phyloP scores from a whole-genome alignment of 2,113 vertebrate species.

The Passer montanus region DNA sequence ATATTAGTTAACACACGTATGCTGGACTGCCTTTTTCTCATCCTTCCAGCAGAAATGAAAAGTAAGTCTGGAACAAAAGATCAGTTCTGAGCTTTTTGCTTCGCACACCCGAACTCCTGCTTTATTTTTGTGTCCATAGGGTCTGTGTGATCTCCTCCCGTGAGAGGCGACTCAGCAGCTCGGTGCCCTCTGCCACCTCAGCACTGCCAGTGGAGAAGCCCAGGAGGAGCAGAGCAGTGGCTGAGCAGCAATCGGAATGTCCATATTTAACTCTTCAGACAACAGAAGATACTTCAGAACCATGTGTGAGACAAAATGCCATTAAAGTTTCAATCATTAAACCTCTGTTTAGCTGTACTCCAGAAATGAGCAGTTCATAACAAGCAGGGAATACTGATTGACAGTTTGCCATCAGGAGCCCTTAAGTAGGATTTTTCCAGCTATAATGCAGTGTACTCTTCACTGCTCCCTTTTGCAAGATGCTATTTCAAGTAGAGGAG shows the following conservation, averaged over 20 bases:
- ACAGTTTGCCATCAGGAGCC: slow-evolving; percentile 36
- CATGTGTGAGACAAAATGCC: slow-evolving; percentile 8
- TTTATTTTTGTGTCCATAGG: neutral
- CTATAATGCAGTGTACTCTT: neutral
- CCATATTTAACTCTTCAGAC: slow-evolving; percentile 40
- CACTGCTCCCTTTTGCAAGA: neutral
- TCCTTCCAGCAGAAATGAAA: slow-evolving; percentile 28
- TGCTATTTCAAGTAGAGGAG: slow-evolving; percentile 12
- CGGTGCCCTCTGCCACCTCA: neutral
- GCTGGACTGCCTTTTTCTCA: neutral
- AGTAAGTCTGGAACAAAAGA: slow-evolving; percentile 1
- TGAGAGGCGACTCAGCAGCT: neutral
- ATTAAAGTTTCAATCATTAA: slow-evolving; percentile 20
- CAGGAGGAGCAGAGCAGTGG: neutral
- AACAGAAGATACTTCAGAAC: slow-evolving; percentile 12
- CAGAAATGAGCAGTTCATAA: slow-evolving; percentile 18
- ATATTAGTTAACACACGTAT: neutral
- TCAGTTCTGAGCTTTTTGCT: neutral
- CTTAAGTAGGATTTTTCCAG: slow-evolving; percentile 44
- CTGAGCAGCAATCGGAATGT: slow-evolving; percentile 27
- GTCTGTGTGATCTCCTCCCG: neutral
- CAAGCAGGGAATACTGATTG: neutral
- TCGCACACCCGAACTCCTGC: neutral
- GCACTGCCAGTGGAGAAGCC: neutral
- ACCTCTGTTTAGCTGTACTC: slow-evolving; percentile 10